Conservation (phyloP, 92 coral and sea anemone species). For the Porites cylindrica region DNA sequence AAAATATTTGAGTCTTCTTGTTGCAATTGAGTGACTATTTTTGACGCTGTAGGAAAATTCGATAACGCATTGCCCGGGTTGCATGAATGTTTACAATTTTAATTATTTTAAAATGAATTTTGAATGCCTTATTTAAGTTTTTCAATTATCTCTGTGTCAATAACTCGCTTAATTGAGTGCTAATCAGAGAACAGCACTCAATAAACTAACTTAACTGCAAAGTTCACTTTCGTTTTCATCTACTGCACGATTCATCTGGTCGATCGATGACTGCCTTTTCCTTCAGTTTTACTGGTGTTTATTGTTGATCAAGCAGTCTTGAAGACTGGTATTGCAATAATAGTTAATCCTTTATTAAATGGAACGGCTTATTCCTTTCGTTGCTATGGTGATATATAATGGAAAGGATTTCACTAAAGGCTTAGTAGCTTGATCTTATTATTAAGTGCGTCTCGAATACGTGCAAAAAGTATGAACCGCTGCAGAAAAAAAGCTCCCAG, state of each 20-base stretch:
- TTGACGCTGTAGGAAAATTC: no score
- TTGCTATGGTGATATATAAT: constrained; percentile 20
- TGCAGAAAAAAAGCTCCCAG: no score
- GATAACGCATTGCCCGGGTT: no score
- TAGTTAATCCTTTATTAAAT: no score
- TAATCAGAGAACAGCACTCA: not conserved
- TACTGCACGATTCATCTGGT: not conserved
- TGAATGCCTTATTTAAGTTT: not conserved
- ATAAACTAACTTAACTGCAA: not conserved
- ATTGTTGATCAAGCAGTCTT: not conserved
- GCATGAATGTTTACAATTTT: no score
- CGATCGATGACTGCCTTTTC: not conserved
- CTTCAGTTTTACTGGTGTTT: not conserved
- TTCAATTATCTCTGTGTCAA: not conserved
- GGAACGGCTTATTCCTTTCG: not conserved
- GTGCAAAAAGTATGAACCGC: not conserved
- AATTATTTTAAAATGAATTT: not conserved
- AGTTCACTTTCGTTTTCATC: not conserved
- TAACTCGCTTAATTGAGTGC: constrained; percentile 7
- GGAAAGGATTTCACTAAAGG: constrained; percentile 6
- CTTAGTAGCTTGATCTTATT: constrained; percentile 8
- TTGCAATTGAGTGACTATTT: no score
- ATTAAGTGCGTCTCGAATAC: not conserved
- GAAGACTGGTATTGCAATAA: not conserved
- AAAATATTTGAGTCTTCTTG: no score